Conservation (phyloP, 1,140 invertebrate species). For the Laupala kohalensis region DNA sequence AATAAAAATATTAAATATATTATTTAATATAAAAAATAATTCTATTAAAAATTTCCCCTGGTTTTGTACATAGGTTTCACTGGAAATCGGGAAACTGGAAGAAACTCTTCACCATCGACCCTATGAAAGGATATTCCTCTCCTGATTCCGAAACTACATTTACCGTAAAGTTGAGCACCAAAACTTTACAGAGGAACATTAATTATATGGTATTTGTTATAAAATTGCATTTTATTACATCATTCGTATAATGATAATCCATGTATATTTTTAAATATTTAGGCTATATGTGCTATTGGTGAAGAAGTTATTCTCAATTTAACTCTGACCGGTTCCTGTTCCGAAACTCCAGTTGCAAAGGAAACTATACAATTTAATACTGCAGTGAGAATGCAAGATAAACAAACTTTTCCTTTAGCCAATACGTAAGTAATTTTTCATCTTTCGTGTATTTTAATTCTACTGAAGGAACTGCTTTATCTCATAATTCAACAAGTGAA, state of each 20-base stretch:
- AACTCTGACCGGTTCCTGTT: constrained; percentile 25
- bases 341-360: constrained; percentile 25
- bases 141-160: constrained; percentile 26
- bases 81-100: constrained; percentile 24
- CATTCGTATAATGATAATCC: not conserved
- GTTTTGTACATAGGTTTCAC: constrained; percentile 27
- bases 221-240: not conserved
- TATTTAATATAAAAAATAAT: too few species aligned
- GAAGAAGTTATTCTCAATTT: constrained; percentile 24
- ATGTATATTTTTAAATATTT: not conserved
- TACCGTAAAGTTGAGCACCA: constrained; percentile 25
- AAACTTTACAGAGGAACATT: not conserved
- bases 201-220: not conserved
- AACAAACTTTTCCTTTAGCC: constrained; percentile 20
- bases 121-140: constrained; percentile 27
- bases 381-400: constrained; percentile 23
- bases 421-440: constrained; percentile 20
- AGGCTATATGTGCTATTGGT: constrained; percentile 25
- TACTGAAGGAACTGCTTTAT: not conserved
- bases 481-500: not conserved
- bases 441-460: not conserved
- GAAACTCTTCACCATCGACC: constrained; percentile 23
- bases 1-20: not conserved
- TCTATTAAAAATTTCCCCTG: too few species aligned
- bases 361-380: constrained; percentile 24